These are phyloP conservation scores for Murina feae DNA, from an alignment of 2,113 vertebrate species.

Conservation along the genomic window DNA sequence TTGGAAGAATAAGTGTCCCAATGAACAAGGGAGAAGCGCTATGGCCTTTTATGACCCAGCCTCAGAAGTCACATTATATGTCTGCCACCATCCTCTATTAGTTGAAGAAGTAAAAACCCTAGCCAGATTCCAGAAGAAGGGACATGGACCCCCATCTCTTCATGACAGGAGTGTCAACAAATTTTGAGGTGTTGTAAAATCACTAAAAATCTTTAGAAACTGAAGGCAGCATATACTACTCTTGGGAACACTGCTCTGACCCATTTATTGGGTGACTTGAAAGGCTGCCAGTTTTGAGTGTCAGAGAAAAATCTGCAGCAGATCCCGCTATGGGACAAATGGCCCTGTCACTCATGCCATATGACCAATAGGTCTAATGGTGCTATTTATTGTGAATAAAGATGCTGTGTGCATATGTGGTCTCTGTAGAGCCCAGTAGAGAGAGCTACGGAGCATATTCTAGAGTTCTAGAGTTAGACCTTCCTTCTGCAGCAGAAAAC, in stretches of 20 bases:
- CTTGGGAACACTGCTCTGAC: background rate
- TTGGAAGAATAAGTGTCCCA: background rate
- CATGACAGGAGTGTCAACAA: background rate
- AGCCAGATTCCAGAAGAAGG: background rate
- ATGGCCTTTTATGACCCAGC: background rate
- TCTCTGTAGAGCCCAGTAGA: background rate
- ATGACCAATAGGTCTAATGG: background rate
- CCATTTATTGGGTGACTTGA: background rate
- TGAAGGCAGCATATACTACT: background rate
- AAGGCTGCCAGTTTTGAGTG: background rate
- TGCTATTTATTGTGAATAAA: background rate
- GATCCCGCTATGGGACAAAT: background rate
- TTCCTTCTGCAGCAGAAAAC: background rate
- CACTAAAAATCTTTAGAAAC: background rate
- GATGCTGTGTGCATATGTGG: background rate
- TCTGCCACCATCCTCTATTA: background rate
- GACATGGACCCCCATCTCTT: background rate
- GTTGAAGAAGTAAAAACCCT: background rate
- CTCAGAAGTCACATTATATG: background rate
- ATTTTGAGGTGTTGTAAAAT: background rate
- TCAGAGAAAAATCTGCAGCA: background rate
- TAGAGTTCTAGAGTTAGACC: background rate
- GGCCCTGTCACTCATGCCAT: background rate
- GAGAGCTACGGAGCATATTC: background rate
- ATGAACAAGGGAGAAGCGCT: background rate